Evolutionary conservation across 2,113 vertebrate genomes (phyloP), one percentile per base, ranked within the genome.

Genomic region (Rhea pennata): DNA sequence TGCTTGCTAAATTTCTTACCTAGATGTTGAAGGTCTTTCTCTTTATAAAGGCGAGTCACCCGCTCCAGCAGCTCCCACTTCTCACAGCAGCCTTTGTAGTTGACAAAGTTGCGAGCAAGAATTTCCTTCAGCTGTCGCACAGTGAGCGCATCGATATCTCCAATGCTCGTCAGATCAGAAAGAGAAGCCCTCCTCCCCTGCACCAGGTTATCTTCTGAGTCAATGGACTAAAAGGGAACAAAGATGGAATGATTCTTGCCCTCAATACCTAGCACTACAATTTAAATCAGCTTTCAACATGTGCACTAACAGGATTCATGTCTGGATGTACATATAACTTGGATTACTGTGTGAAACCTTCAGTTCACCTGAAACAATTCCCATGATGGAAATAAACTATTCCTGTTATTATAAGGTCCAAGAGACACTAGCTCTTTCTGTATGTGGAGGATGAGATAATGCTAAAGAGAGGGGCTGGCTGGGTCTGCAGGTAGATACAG

Each of bases 1-100:
- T 0, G 0, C 29, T 51, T 54, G 77, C 42, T 0, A 2, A 4
- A 31, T 24, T 20, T n/a, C 96, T 98, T 50, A 99, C 99, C 98
- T 33, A 98, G 95, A 88, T 98, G 98, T 65, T 99, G 98, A 77
- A 98, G 98, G 92, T 98, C 98, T 69, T 98, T 98, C 88, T 99
- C 99, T 54, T 98, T 98, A 96, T 99, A 99, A 26, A 99, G 98
- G 27, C 99, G 98, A 4, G 97, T 98, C 51, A 99, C 99, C 42
- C 99, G 90, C 97, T 99, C 99, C 98, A 99, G 98, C 97, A 99
- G 98, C 97, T 99, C 99, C 99, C 99, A 99, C 94, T 99, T 99
- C 92, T 99, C 99, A 92, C 99, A 99, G 98, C 99, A 99, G 98
- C 99, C 99, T 95, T 99, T 99, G 96, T 99, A 99, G 97, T 99